Evolutionary conservation across 2,113 vertebrate species (phyloP), one percentile per base, ranked within the genome.

Genomic region (Erythrocebus patas): DNA sequence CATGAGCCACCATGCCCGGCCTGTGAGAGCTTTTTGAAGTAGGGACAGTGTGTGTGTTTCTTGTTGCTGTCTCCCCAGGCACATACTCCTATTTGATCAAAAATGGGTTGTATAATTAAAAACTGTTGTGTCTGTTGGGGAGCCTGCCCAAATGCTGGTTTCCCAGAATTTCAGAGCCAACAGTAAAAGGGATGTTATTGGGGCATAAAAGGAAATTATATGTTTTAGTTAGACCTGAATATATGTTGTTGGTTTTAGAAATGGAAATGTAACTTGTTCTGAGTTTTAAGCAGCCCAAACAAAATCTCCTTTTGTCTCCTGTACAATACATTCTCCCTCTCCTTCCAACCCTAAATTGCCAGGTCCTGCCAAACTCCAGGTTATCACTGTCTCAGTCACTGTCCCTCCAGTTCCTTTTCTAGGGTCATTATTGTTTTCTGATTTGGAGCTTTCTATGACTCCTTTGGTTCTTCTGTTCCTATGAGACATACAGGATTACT

Each of bases 81-180:
- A 12, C 6, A 1, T 20, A 35, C 25, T 88, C 32, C 35, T 48
- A 8, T 48, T 23, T 52, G 76, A 81, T 45, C 59, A 64, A 85
- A 87, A 64, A 50, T 9, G 1, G 23, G 43, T 32, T 81, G 6
- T 8, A 0, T 68, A 91, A 73, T 7, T 59, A 38, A 68, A 4
- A 32, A 70, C 75, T 9, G 6, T 23, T 1, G 1, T 48, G 78
- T 90, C 76, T 75, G 4, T 73, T 40, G 85, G 50, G 78, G 73
- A 75, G 55, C 23, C 23, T 70, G 57, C 79, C 43, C 40, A 75
- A 32, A 20, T 84, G 78, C 81, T 68, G 35, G 5, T 50, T 91
- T 82, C 43, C 86, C 86, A 61, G 3, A 48, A 40, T 40, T 91
- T 84, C 43, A 35, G 72, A 84, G n/a, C 92, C 22, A n/a, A 95